Conservation (phyloP, 1,140 invertebrate species). For the Heliconius melpomene region DNA sequence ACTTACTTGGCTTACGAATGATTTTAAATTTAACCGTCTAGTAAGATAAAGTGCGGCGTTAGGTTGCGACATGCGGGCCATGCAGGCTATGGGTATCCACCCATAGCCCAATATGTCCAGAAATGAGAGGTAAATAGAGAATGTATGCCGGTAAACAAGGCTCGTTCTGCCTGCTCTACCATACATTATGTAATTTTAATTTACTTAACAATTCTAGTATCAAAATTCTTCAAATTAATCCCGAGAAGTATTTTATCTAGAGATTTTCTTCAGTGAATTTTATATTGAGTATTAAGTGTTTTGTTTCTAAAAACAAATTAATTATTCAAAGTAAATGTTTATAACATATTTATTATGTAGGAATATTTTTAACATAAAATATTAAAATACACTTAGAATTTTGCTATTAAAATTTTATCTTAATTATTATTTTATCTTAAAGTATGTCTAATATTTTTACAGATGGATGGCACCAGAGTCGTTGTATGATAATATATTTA, state of each 20-base stretch:
- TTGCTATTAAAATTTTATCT: slow-evolving; percentile 49
- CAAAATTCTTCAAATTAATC: not conserved
- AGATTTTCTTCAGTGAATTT: not conserved
- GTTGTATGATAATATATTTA: slow-evolving; percentile 94
- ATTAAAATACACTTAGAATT: no score
- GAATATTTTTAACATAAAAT: no score
- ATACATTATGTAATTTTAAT: not conserved
- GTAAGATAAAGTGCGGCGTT: no score
- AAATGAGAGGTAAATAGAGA: fast-evolving
- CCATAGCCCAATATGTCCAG: no score
- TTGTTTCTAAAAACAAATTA: not conserved
- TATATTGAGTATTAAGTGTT: not conserved
- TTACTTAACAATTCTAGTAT: not conserved
- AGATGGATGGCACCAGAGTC: slow-evolving; percentile 98
- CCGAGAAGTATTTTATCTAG: not conserved
- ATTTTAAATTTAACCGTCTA: no score
- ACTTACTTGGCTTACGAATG: not conserved
- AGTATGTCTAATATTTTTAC: not conserved
- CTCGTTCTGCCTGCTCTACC: no score
- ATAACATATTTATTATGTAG: no score
- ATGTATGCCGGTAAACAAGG: no score
- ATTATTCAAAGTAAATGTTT: not conserved
- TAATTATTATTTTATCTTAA: not conserved
- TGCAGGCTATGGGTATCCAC: no score
- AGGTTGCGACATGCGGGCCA: no score